Conservation (phyloP, 2,888 invertebrate genomes). For the Anthophora plumipes region DNA sequence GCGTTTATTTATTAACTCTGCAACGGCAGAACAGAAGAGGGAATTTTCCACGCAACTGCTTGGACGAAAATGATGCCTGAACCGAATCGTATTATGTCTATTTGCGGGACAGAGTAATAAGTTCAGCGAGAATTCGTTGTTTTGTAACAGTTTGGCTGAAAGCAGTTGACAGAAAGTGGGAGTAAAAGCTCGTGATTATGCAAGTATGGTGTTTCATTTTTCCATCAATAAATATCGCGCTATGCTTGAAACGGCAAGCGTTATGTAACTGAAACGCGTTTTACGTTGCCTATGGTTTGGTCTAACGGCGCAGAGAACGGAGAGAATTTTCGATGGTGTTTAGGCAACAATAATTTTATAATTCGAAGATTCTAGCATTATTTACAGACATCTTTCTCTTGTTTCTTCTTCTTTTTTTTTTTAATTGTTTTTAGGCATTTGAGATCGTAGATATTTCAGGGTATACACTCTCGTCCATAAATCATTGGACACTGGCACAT, state of each 20-base stretch:
- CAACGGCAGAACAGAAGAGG: background rate
- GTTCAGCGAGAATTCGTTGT: constrained; percentile 25
- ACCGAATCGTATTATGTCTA: constrained; percentile 18
- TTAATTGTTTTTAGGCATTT: background rate
- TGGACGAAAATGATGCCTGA: background rate
- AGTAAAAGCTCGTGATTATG: constrained; percentile 2
- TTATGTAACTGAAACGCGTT: constrained; percentile 28
- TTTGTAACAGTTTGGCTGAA: constrained; percentile 21
- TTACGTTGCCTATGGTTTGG: background rate
- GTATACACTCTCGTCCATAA: no score
- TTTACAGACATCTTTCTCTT: no score
- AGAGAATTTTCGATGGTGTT: constrained; percentile 22
- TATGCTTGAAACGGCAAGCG: constrained; percentile 18
- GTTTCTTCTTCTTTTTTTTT: background rate
- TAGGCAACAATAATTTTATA: constrained; percentile 19
- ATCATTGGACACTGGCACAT: no score
- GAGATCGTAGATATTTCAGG: no score
- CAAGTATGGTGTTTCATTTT: background rate
- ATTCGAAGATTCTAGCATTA: background rate
- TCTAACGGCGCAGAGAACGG: constrained; percentile 22
- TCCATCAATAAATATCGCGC: background rate
- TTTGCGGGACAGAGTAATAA: constrained; percentile 20
- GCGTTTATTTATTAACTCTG: background rate
- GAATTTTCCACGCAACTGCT: background rate
- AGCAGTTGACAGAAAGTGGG: background rate